These are phyloP conservation scores for Rhabdomys pumilio DNA, from an alignment of 2,797 vertebrate species.

Conservation along the genomic window DNA sequence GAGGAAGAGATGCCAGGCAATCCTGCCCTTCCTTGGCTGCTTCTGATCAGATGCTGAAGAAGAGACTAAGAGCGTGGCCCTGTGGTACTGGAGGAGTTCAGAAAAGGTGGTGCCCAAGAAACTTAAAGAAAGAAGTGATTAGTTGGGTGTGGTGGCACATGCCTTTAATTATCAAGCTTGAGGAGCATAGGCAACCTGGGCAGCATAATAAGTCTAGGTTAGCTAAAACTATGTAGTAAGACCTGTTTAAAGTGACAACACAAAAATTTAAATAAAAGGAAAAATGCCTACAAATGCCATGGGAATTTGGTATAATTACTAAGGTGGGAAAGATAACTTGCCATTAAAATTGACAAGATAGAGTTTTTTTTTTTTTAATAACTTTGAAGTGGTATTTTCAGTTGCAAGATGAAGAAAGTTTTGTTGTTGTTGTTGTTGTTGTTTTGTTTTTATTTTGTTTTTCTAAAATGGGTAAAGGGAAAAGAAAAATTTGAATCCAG, in stretches of 20 bases:
- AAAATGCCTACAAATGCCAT: not conserved
- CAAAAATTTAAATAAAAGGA: not conserved
- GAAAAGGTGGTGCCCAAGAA: not conserved
- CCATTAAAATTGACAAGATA: not conserved
- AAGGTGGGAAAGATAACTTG: not conserved
- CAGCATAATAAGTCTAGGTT: not conserved
- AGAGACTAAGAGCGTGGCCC: not conserved
- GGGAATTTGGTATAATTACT: not conserved
- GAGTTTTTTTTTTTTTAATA: not conserved
- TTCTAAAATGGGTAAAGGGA: not conserved
- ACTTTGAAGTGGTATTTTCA: not conserved
- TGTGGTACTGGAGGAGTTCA: not conserved
- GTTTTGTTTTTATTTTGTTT: not conserved
- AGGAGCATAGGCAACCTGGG: not conserved
- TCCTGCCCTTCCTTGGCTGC: too few relatives aligned
- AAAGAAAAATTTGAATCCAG: not conserved
- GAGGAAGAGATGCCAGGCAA: not conserved
- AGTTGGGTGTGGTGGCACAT: not conserved
- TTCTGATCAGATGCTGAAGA: not conserved
- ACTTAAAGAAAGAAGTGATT: not conserved
- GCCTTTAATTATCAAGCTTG: not conserved
- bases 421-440: not conserved
- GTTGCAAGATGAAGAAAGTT: not conserved
- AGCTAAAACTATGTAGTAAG: not conserved
- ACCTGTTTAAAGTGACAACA: not conserved